phyloP scores from a whole-genome alignment of 2,797 vertebrate species.

The Taeniopygia guttata region DNA sequence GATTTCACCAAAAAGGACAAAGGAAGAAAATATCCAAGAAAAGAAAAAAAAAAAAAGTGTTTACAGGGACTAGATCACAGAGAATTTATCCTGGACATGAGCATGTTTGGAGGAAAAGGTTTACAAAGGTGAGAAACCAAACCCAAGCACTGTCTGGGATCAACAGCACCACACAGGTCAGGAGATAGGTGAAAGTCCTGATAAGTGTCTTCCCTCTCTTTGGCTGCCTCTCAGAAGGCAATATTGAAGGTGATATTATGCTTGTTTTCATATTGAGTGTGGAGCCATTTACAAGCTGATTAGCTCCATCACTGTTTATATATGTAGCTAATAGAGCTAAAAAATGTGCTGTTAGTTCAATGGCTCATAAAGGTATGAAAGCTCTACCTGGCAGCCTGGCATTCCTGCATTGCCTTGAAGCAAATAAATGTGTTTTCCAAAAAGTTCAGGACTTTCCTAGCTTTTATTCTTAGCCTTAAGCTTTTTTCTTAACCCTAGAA shows the following conservation, averaged over 20 bases:
- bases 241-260: neutral
- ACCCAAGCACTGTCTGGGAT: neutral
- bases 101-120: neutral
- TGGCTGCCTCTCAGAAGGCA: neutral
- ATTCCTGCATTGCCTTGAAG: neutral
- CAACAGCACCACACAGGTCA: neutral
- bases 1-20: neutral
- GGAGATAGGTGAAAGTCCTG: neutral
- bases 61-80: neutral
- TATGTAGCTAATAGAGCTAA: neutral
- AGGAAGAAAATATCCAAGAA: neutral
- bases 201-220: neutral
- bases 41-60: neutral
- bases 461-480: neutral
- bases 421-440: neutral
- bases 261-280: neutral
- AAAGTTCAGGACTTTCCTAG: neutral
- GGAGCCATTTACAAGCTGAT: neutral
- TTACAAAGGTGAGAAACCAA: neutral
- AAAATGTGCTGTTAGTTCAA: neutral
- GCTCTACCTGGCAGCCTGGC: slow-evolving; percentile 1
- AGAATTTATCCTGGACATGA: neutral
- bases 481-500: neutral
- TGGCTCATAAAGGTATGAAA: neutral
- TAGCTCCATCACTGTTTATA: neutral